phyloP scores from a whole-genome alignment of 1,140 invertebrate genomes.

The Aphelenchoides avenae region DNA sequence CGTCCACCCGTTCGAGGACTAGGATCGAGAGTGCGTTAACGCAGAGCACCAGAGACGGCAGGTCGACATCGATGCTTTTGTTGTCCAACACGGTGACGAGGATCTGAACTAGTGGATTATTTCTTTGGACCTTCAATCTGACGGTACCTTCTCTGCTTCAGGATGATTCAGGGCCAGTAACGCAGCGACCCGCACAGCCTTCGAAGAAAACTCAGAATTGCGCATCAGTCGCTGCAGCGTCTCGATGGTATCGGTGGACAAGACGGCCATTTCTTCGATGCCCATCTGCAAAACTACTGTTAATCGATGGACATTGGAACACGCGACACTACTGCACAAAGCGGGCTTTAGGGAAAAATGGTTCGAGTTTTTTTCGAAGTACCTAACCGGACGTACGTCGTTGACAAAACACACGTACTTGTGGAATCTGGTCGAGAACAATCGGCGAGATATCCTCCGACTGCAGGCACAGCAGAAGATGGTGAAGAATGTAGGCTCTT shows the following conservation, averaged over 20 bases:
- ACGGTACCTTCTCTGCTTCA: constrained; percentile 44
- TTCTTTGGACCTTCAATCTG: background rate
- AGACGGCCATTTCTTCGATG: constrained; percentile 35
- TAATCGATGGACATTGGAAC: too few species aligned
- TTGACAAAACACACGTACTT: constrained; percentile 7
- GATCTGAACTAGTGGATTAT: constrained; percentile 22
- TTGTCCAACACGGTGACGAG: constrained; percentile 41
- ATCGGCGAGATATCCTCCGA: constrained; percentile 38
- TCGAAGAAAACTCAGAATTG: constrained; percentile 36
- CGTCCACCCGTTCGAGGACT: constrained; percentile 48
- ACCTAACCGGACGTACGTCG: too few species aligned
- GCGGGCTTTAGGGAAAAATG: too few species aligned
- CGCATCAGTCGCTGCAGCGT: constrained; percentile 38
- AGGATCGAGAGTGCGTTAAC: constrained; percentile 50
- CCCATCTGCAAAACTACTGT: constrained; percentile 9
- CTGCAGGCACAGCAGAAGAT: constrained; percentile 27
- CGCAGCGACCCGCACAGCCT: constrained; percentile 45
- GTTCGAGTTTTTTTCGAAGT: too few species aligned
- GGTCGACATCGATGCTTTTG: constrained; percentile 37
- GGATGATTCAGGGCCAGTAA: constrained; percentile 43
- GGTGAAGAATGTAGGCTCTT: constrained; percentile 39
- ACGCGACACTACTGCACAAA: too few species aligned
- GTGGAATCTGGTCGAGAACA: constrained; percentile 40
- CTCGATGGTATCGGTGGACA: constrained; percentile 32
- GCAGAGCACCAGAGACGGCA: constrained; percentile 33